These are phyloP conservation scores for Microtus pennsylvanicus DNA, from an alignment of 2,113 vertebrate species.

Conservation along the genomic window DNA sequence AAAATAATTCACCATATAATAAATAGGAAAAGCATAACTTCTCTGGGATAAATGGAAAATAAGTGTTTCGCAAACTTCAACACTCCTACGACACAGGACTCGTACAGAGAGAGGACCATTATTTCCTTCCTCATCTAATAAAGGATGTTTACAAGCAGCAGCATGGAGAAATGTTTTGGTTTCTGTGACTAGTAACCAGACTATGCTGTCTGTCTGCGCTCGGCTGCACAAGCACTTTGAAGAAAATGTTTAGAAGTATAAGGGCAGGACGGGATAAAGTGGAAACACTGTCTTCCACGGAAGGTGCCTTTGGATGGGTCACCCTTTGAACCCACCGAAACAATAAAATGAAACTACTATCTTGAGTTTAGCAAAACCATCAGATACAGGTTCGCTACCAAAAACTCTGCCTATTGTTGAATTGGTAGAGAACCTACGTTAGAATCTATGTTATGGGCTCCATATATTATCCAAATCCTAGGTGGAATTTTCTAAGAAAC, in stretches of 20 bases:
- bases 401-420: not conserved
- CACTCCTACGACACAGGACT: not conserved
- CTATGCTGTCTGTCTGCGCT: not conserved
- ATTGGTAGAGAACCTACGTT: not conserved
- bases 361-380: not conserved
- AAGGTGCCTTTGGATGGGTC: not conserved
- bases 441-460: not conserved
- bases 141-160: not conserved
- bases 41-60: not conserved
- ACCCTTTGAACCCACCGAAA: not conserved
- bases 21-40: not conserved
- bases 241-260: not conserved
- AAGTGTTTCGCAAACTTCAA: not conserved
- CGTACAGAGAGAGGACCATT: not conserved
- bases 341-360: not conserved
- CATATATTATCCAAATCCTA: not conserved
- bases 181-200: not conserved
- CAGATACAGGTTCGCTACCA: not conserved
- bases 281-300: not conserved
- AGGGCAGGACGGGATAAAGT: not conserved
- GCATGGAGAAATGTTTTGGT: not conserved
- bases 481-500: slow-evolving; percentile 10
- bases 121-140: not conserved
- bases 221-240: not conserved
- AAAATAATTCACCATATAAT: not conserved